Evolutionary conservation across 2,113 vertebrate genomes (phyloP), one percentile per base, ranked within the genome.

Genomic region (Myocastor coypus): DNA sequence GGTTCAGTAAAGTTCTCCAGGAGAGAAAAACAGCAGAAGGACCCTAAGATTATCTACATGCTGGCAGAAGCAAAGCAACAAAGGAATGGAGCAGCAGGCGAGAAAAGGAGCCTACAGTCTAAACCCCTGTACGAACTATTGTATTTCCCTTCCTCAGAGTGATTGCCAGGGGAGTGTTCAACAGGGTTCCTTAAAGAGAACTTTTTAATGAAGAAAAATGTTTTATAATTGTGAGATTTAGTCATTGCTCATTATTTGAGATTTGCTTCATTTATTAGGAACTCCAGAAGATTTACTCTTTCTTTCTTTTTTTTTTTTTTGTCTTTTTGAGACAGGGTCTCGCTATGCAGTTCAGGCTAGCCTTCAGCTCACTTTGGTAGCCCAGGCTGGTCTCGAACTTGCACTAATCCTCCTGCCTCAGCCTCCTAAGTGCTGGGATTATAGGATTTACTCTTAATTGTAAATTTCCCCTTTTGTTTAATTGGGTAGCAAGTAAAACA

Each of bases 211-310:
- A 66, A 92, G 87, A 92, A 95, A 93, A 85, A 71, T 80, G 34
- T 32, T 89, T 77, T 94, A 20, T 59, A 75, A 68, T 86, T 92
- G 20, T 92, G 37, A 55, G 32, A 34, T 71, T 89, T 84, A 84
- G 75, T 91, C 68, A 52, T 63, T 93, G 42, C 17, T 91, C 84
- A 40, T 96, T 84, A 64, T 42, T 83, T 85, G 61, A 83, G 68
- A 89, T 92, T 96, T 92, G n/a, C 30, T 92, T 93, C 34, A 28
- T 91, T 93, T 92, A 87, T 78, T 92, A 75, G 42, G 42, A 94
- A 86, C 4, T 94, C 59, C 32, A 64, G 30, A 82, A 55, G 55
- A 91, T 89, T 91, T 77, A 55, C n/a, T n/a, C n/a, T n/a, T n/a
- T n/a, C n/a, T n/a, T n/a, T n/a, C n/a, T n/a, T n/a, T n/a, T n/a